A percentile compares a stretch with the other conserved stretches of the same genome.
Evolutionary conservation across 1,140 invertebrate species (phyloP).

Genomic region (Homalodisca vitripennis): DNA sequence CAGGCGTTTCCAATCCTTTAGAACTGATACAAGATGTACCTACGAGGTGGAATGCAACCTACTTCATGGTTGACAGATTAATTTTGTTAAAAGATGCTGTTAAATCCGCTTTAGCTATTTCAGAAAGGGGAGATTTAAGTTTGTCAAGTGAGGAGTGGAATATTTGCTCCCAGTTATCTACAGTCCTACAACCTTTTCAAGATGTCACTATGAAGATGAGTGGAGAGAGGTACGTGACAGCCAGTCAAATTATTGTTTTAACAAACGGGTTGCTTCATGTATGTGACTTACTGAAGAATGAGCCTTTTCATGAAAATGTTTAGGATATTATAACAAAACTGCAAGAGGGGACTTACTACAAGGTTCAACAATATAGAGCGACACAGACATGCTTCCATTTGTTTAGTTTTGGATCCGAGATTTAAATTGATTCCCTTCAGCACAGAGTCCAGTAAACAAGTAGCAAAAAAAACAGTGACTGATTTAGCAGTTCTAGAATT

Average conservation of each 20-base stretch:
- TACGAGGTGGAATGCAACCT: conserved; percentile 47
- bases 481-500: background rate
- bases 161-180: too few relatives aligned
- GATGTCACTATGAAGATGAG: too few relatives aligned
- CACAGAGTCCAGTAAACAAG: background rate
- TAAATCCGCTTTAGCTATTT: conserved; percentile 42
- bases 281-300: too few relatives aligned
- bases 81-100: conserved; percentile 39
- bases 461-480: background rate
- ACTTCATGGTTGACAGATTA: conserved; percentile 48
- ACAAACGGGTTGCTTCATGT: too few relatives aligned
- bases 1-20: conserved; percentile 27
- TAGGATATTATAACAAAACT: too few relatives aligned
- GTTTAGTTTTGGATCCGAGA: conserved; percentile 41
- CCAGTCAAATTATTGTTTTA: too few relatives aligned
- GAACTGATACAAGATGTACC: conserved; percentile 44
- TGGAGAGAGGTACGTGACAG: too few relatives aligned
- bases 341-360: conserved; percentile 40
- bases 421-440: conserved; percentile 11
- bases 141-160: too few relatives aligned
- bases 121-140: too few relatives aligned
- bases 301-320: too few relatives aligned
- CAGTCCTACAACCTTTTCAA: too few relatives aligned
- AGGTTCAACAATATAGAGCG: conserved; percentile 44
- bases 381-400: conserved; percentile 43